Evolutionary conservation across 2,888 invertebrate species (phyloP), one percentile per base, ranked within the genome.

Genomic region (Xanthostigma xanthostigma): DNA sequence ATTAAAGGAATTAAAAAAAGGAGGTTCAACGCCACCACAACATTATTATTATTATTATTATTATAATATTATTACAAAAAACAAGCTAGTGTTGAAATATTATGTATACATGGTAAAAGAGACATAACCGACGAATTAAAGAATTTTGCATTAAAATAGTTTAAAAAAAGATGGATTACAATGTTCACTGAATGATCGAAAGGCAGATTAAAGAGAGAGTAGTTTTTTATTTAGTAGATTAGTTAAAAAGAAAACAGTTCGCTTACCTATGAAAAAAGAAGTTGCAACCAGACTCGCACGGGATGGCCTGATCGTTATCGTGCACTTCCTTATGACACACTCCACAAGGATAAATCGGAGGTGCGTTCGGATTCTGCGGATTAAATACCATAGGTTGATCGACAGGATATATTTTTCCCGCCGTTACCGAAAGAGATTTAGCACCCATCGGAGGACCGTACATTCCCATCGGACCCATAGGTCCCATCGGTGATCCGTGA

Each of bases 361-460:
- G 96, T 46, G 96, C 96, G 67, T 95, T 96, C 1, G 95, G 96
- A 69, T 96, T 97, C 68, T 95, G 93, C 41, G 94, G 91, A 69
- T 96, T 96, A 66, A 94, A 95, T 53, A 96, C 92, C 93, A 95
- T 94, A 0, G 94, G 88, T 65, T 94, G 93, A 64, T 94, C 91
- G 6, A 88, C 86, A 42, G 95, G 95, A 70, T 96, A 96, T 51
- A 92, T 84, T 75, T 91, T 88, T 43, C 87, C 87, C 46, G 91
- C 89, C 64, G 88, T 87, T 53, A 91, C 89, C 57, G 92, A 88
- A 84, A 92, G 87, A 11, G 92, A 90, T 65, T 89, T 90, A 2
- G 86, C 84, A 35, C 85, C 85, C 73, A 81, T 64, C 5, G 70
- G 70, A 40, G 73, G 71, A 44, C 69, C 70, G 57, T 68, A 69